Evolutionary conservation across 92 coral and sea anemone genomes (phyloP).

Genomic region (Chrysogorgia sp.): DNA sequence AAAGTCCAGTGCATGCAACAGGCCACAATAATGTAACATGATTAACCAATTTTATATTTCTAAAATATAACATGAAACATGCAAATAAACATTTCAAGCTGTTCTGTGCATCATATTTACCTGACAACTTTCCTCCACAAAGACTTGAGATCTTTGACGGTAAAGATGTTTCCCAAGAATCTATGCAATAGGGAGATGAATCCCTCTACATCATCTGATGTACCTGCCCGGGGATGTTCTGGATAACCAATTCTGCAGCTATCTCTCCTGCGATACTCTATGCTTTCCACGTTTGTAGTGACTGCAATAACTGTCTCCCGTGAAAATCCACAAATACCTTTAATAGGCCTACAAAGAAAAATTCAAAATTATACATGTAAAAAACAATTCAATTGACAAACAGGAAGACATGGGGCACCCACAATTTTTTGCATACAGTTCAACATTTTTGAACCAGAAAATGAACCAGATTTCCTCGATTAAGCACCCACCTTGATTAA

Average conservation of each 20-base stretch:
- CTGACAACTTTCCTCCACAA: slow-evolving; percentile 68
- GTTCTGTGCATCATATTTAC: not conserved
- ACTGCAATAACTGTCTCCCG: slow-evolving; percentile 70
- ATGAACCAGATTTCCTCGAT: too few relatives aligned
- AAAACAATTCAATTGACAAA: not conserved
- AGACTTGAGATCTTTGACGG: slow-evolving; percentile 63
- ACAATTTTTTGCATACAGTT: not conserved
- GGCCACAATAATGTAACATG: too few relatives aligned
- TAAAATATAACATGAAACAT: too few relatives aligned
- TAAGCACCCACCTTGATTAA: too few relatives aligned
- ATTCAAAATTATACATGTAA: not conserved
- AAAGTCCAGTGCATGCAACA: too few relatives aligned
- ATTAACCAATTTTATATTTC: too few relatives aligned
- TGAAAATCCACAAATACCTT: slow-evolving; percentile 68
- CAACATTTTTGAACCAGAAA: too few relatives aligned
- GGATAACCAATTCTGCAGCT: slow-evolving; percentile 57
- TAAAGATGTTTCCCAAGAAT: slow-evolving; percentile 58
- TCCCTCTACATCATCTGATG: slow-evolving; percentile 70
- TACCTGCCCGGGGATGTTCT: slow-evolving; percentile 70
- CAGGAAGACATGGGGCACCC: too few relatives aligned
- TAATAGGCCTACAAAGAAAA: slow-evolving; percentile 49
- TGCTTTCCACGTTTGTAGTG: slow-evolving; percentile 69
- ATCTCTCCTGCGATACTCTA: slow-evolving; percentile 61
- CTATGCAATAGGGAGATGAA: slow-evolving; percentile 59
- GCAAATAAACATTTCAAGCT: too few relatives aligned